Conservation (phyloP, 64 coral and sea anemone species). For the Actinia tenebrosa region DNA sequence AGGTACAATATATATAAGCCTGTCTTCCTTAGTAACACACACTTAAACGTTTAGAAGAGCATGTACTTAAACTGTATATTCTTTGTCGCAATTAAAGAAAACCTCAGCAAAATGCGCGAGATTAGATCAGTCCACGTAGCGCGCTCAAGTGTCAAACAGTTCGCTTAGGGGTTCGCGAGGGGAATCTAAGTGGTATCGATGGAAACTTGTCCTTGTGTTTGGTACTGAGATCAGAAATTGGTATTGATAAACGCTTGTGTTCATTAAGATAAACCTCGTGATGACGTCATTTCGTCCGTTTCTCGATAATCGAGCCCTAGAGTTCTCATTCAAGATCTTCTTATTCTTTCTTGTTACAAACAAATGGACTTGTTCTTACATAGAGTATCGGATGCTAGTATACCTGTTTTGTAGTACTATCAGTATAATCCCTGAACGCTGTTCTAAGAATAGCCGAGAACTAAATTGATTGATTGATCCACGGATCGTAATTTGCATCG, state of each 20-base stretch:
- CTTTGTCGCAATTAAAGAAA: no score
- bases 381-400: no score
- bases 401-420: not conserved
- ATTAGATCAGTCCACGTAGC: no score
- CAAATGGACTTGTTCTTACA: not conserved
- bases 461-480: no score
- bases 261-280: not conserved
- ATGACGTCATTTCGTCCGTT: not conserved
- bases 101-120: no score
- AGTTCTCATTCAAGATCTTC: not conserved
- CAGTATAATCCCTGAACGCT: not conserved
- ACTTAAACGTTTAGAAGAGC: no score
- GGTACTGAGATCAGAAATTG: not conserved
- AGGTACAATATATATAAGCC: no score
- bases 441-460: no score
- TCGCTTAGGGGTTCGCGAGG: not conserved
- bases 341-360: not conserved
- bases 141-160: not conserved
- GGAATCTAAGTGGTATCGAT: not conserved
- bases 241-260: not conserved
- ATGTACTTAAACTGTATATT: no score
- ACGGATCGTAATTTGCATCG: no score
- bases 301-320: not conserved
- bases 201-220: no score
- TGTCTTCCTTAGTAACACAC: no score